Conservation (phyloP, 2,113 vertebrate genomes). For the Bubo blakistoni region DNA sequence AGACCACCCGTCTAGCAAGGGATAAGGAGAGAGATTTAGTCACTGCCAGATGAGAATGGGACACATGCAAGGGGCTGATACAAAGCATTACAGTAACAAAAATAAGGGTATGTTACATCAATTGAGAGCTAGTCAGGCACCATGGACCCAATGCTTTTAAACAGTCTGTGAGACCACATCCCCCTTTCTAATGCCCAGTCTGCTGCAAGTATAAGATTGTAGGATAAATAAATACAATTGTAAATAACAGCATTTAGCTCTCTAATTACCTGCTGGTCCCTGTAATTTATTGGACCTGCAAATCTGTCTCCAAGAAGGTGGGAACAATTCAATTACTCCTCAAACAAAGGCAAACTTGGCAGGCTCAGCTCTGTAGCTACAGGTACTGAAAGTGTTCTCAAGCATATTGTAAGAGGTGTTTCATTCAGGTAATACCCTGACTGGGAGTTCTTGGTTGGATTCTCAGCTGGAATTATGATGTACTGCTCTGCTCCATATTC, state of each 20-base stretch:
- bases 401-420: neutral
- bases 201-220: neutral
- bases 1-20: neutral
- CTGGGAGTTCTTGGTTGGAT: neutral
- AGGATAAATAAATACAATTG: slow-evolving; percentile 3
- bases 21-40: neutral
- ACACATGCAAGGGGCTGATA: neutral
- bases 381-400: neutral
- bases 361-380: neutral
- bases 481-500: neutral
- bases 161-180: neutral
- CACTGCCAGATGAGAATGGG: neutral
- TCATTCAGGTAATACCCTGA: neutral
- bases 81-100: neutral
- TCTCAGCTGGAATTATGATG: neutral
- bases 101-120: neutral
- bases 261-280: slow-evolving; percentile 1
- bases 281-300: slow-evolving; percentile 21
- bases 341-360: neutral
- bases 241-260: slow-evolving; percentile 4
- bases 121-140: neutral
- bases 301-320: neutral
- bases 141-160: neutral
- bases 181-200: neutral
- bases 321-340: slow-evolving; percentile 19